These are phyloP conservation scores for Leptinotarsa texana DNA, from an alignment of 1,140 invertebrate genomes.

Conservation along the genomic window DNA sequence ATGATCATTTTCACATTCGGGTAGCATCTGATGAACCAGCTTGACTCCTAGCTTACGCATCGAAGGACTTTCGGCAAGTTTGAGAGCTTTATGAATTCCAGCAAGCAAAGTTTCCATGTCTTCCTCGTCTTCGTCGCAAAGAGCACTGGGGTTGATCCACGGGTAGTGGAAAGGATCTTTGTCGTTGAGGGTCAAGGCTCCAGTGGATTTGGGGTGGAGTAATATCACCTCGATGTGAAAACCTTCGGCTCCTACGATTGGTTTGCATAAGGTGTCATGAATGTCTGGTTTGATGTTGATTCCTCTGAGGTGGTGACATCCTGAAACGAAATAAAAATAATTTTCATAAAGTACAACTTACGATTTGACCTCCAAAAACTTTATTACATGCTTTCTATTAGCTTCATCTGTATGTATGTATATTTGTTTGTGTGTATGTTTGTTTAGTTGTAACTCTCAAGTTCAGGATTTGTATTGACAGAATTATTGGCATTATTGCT, in stretches of 20 bases:
- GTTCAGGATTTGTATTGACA: no score
- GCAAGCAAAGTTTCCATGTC: conserved; percentile 39
- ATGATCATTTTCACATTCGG: conserved; percentile 38
- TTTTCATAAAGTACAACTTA: no score
- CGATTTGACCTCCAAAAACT: no score
- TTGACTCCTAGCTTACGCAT: conserved; percentile 34
- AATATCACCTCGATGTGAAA: conserved; percentile 64
- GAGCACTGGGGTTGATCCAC: conserved; percentile 67
- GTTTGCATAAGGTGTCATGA: conserved; percentile 32
- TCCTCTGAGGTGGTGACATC: conserved; percentile 18
- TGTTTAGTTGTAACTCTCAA: no score
- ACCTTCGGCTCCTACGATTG: conserved; percentile 27
- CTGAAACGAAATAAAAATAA: not conserved
- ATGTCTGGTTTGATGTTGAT: conserved; percentile 25
- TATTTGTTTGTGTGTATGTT: no score
- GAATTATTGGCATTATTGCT: no score
- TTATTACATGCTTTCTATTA: no score
- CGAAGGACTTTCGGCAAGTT: conserved; percentile 31
- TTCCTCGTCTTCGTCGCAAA: conserved; percentile 59
- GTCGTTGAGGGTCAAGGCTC: conserved; percentile 62
- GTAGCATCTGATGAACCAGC: conserved; percentile 26
- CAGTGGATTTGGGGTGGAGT: conserved; percentile 70
- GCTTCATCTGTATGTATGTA: no score
- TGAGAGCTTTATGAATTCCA: conserved; percentile 32
- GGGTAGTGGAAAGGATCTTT: conserved; percentile 67